These are phyloP conservation scores for Crocodylus rhombifer DNA, from an alignment of 2,797 vertebrate species.

Conservation along the genomic window DNA sequence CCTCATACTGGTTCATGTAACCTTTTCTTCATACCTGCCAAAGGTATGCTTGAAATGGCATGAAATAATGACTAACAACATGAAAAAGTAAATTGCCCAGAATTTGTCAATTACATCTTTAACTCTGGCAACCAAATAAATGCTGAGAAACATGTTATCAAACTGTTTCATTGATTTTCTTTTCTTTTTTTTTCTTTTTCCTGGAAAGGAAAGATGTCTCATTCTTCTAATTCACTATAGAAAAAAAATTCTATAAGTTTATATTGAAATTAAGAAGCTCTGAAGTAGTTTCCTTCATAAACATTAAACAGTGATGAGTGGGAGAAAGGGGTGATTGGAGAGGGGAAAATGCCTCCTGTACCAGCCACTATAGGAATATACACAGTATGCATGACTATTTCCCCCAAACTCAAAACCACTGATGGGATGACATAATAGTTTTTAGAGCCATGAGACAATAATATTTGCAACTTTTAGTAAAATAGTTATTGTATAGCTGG, in stretches of 20 bases:
- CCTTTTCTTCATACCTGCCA: neutral
- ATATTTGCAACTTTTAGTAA: neutral
- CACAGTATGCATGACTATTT: neutral
- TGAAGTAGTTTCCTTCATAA: neutral
- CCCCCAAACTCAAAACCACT: neutral
- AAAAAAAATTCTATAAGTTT: neutral
- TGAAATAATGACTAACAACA: constrained; percentile 17
- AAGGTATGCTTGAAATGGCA: constrained; percentile 10
- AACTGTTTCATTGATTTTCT: neutral
- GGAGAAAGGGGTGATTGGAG: neutral
- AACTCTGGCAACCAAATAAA: neutral
- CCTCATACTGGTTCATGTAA: neutral
- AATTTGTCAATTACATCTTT: neutral
- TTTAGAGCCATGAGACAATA: neutral
- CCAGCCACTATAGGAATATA: neutral
- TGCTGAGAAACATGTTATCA: neutral
- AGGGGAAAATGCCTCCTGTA: neutral
- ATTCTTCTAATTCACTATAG: neutral
- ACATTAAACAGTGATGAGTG: neutral
- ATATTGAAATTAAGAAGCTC: neutral
- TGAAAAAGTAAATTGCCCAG: neutral
- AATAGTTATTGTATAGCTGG: neutral
- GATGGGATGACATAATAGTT: neutral
- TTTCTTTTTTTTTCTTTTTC: constrained; percentile 12
- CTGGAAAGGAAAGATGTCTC: neutral